Evolutionary conservation across 1,140 invertebrate genomes (phyloP).

Genomic region (Phymorhynchus buccinoides): DNA sequence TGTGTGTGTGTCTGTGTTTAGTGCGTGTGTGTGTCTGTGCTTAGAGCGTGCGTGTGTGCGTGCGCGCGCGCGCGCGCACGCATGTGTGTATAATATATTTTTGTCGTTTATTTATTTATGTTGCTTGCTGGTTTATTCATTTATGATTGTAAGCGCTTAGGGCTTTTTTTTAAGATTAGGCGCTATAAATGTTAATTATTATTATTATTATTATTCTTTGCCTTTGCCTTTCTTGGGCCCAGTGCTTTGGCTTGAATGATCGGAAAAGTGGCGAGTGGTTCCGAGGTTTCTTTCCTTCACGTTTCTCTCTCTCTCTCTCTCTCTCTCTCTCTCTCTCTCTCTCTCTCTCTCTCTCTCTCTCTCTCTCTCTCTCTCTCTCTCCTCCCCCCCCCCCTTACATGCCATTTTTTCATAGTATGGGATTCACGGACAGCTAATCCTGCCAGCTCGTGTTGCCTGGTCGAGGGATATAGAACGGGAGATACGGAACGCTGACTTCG

Average conservation of each 20-base stretch:
- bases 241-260: background rate
- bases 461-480: background rate
- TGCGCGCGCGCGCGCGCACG: background rate
- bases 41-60: background rate
- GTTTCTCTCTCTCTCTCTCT: background rate
- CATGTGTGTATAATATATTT: too few species aligned
- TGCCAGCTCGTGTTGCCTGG: background rate
- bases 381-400: background rate
- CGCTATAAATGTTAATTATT: too few species aligned
- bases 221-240: background rate
- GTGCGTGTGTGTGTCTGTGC: too few species aligned
- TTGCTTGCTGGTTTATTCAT: too few species aligned
- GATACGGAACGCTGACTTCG: slow-evolving; percentile 1
- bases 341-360: slow-evolving; percentile 12
- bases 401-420: too few species aligned
- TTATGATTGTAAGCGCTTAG: too few species aligned
- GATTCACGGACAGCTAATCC: too few species aligned
- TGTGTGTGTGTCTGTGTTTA: too few species aligned
- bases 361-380: slow-evolving; percentile 14
- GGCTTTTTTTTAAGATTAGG: too few species aligned
- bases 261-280: background rate
- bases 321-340: slow-evolving; percentile 1
- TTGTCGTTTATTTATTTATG: too few species aligned
- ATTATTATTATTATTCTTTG: too few species aligned
- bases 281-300: too few species aligned